A percentile compares a stretch with the other conserved stretches of the same genome.
Evolutionary conservation across 2,797 vertebrate species (phyloP).

Genomic region (Pseudotriccus pelzelni): DNA sequence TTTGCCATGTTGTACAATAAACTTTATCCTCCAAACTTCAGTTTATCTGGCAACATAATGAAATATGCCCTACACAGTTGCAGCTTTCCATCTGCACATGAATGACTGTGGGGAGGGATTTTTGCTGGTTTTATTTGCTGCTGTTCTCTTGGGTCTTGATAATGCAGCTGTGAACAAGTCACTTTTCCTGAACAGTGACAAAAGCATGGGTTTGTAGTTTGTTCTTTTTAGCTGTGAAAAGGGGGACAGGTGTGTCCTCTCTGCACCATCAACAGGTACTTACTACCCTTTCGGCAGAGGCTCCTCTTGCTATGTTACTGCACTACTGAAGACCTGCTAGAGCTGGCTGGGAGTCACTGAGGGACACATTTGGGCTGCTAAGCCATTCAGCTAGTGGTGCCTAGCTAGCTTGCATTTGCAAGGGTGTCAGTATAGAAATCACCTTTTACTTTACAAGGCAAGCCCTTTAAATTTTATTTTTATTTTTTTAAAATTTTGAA

Average conservation of each 20-base stretch:
- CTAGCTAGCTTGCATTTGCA: neutral
- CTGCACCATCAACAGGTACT: neutral
- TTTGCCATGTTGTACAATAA: neutral
- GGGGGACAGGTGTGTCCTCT: neutral
- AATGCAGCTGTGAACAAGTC: neutral
- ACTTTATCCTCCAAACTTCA: neutral
- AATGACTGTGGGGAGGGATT: rapidly evolving
- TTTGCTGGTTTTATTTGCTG: neutral
- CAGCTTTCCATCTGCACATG: neutral
- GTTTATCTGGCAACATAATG: neutral
- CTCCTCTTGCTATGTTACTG: neutral
- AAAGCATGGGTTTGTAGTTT: neutral
- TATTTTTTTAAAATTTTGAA: neutral
- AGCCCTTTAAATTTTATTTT: neutral
- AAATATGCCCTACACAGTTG: neutral
- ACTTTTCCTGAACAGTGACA: neutral
- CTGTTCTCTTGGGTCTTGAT: neutral
- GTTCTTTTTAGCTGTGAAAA: neutral
- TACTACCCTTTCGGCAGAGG: neutral
- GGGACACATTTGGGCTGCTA: neutral
- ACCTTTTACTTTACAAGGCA: neutral
- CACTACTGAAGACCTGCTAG: neutral
- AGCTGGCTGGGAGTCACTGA: neutral
- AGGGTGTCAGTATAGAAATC: neutral
- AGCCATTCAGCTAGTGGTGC: neutral